Conservation (phyloP, 1,140 invertebrate genomes). For the Dendrolimus kikuchii region DNA sequence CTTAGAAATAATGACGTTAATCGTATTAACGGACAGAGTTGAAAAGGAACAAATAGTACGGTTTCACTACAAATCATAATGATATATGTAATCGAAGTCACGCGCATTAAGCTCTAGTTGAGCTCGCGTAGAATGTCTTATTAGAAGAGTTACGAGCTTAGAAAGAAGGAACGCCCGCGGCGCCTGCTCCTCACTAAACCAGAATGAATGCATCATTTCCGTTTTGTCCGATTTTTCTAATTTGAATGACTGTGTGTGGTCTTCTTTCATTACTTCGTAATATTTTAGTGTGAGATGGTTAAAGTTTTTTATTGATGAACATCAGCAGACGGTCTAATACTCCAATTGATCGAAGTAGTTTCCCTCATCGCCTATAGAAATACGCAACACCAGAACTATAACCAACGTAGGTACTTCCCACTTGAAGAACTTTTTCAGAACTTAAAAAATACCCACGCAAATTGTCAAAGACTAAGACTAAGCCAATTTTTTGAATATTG, state of each 20-base stretch:
- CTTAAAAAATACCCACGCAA: too few species aligned
- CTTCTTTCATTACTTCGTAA: conserved; percentile 26
- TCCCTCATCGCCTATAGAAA: too few species aligned
- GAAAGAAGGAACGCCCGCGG: conserved; percentile 51
- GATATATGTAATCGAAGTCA: conserved; percentile 44
- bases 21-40: conserved; percentile 30
- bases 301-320: too few species aligned
- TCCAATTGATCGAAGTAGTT: too few species aligned
- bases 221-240: conserved; percentile 52
- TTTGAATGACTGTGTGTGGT: conserved; percentile 55
- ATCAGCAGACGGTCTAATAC: too few species aligned
- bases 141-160: conserved; percentile 56
- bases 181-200: conserved; percentile 32
- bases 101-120: conserved; percentile 41
- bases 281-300: conserved; percentile 2
- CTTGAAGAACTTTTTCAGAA: too few species aligned
- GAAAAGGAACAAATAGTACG: conserved; percentile 29
- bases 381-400: too few species aligned
- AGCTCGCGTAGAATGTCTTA: conserved; percentile 52
- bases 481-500: too few species aligned
- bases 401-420: too few species aligned
- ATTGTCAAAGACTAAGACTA: too few species aligned
- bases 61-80: conserved; percentile 48
- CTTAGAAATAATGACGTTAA: conserved; percentile 30
- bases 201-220: conserved; percentile 60